These are phyloP conservation scores for Haliaeetus leucogaster DNA, from an alignment of 2,113 vertebrate species.

Conservation along the genomic window DNA sequence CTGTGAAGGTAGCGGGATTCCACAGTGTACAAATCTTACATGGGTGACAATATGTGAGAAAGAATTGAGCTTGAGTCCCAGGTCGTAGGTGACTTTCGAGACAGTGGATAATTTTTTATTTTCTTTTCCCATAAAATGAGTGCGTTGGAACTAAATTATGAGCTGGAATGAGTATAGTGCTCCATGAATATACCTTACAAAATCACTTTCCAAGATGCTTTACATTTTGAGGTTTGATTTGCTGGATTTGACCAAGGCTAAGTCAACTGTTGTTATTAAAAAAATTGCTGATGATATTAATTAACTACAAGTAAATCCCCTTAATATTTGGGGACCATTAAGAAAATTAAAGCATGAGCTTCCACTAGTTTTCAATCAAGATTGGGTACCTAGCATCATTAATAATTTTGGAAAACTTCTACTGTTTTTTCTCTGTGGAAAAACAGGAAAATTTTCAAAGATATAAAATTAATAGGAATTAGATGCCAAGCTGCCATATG, in stretches of 20 bases:
- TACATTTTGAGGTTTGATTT: background rate
- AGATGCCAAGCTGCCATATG: background rate
- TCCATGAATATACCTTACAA: background rate
- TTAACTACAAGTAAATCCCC: background rate
- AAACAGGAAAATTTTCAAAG: background rate
- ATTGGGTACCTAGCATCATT: background rate
- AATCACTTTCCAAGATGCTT: background rate
- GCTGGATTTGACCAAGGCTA: background rate
- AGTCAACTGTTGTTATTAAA: background rate
- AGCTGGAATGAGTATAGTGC: background rate
- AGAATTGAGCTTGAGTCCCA: background rate
- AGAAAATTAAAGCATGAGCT: background rate
- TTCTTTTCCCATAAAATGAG: background rate
- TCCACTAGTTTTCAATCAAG: background rate
- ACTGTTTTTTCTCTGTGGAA: background rate
- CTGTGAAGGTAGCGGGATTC: background rate
- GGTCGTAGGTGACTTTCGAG: background rate
- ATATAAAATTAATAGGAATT: background rate
- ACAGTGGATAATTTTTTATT: background rate
- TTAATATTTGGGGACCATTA: background rate
- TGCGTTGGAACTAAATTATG: background rate
- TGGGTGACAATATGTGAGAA: background rate
- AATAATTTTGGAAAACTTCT: background rate
- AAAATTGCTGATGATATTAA: background rate
- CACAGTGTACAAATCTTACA: background rate